Evolutionary conservation across 1,140 invertebrate genomes (phyloP).

Genomic region (Scylla paramamosain): DNA sequence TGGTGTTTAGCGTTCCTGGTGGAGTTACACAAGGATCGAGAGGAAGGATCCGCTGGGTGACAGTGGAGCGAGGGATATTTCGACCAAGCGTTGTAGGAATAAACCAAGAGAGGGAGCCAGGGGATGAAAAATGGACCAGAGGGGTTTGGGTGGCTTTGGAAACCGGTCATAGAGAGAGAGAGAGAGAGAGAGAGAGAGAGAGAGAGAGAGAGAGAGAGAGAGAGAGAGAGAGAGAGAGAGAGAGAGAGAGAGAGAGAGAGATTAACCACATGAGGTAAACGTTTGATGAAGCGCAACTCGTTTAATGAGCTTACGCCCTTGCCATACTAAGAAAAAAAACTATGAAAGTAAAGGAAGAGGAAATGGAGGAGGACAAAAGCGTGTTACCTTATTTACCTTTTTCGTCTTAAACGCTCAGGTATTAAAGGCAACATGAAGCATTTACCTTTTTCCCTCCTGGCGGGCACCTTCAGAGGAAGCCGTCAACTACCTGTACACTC

Average conservation of each 20-base stretch:
- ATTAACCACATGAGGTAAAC: neutral
- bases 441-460: neutral
- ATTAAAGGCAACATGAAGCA: neutral
- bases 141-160: neutral
- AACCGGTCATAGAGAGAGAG: neutral
- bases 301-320: neutral
- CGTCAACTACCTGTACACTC: constrained; percentile 21
- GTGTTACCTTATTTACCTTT: neutral
- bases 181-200: neutral
- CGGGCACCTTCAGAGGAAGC: neutral
- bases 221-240: constrained; percentile 50
- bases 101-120: neutral
- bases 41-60: neutral
- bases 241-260: constrained; percentile 46
- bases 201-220: constrained; percentile 43
- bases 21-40: neutral
- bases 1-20: neutral
- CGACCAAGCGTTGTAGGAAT: neutral
- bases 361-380: neutral
- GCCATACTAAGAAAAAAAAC: too few species aligned
- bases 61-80: too few species aligned
- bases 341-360: neutral
- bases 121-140: neutral
- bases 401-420: neutral
- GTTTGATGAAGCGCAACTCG: neutral